Base-by-base conservation (phyloP, 2,888 invertebrate species). In the Nebria brevicollis region DNA sequence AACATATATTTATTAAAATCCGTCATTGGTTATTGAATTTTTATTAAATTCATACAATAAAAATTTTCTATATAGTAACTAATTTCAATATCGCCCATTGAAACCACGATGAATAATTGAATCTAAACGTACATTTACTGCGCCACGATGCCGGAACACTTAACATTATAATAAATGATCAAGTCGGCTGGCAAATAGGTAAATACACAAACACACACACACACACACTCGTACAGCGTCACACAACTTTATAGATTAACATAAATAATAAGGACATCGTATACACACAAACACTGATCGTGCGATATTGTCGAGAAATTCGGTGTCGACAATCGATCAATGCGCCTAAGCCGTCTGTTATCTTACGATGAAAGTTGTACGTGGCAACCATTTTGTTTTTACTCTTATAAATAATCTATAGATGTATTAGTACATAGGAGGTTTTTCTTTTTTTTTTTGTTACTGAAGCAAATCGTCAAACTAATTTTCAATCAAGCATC, bases 231-330 rank as follows among this genome's bases (percentile, higher is more conserved):
- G 34, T 34, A 54, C 54, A 54, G 54, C 8, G 54, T 54, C 54
- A 54, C 54, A 54, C 54, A 54, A 74, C 73, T 66, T 72, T 77
- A 72, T 77, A 72, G 64, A 77, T 77, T 77, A 64, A 77, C 77
- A 77, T 77, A 77, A 77, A 77, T 77, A 77, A 77, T 77, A 72
- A 77, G 77, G 77, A 77, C 77, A 72, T 77, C 72, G 54, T 64
- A 77, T 65, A 77, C 43, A 72, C 54, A 72, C 65, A 72, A 72
- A 74, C 66, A 72, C 66, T 43, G 78, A 79, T 79, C 65, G 65
- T 74, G 74, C 64, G 79, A 79, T 79, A 79, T 79, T 79, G 79
- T 79, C 79, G 66, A 41, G 68, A 43, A 43, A 43, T 79, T 79
- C 79, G 43, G 43, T 74, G 42, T 43, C 75, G 66, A 78, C 70